Percentiles rank a stretch among this genome's conserved stretches.
These are phyloP conservation scores for Catocala nupta DNA, from an alignment of 2,888 invertebrate species.

Conservation along the genomic window DNA sequence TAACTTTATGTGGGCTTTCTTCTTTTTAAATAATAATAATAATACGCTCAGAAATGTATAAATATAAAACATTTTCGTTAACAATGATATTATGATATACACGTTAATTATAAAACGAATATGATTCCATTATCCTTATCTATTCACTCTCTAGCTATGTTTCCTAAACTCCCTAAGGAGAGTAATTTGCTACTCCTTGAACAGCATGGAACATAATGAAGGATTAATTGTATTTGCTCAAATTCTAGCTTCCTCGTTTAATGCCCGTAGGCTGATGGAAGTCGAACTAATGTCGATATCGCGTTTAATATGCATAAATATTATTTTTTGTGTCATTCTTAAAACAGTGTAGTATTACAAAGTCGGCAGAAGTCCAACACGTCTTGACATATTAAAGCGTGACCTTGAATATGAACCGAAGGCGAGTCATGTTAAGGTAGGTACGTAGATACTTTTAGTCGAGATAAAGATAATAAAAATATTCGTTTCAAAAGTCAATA, in stretches of 20 bases:
- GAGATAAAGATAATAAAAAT: slow-evolving; percentile 20
- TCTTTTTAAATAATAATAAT: too few species aligned
- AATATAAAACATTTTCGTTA: too few species aligned
- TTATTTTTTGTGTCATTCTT: slow-evolving; percentile 26
- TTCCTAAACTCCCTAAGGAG: slow-evolving; percentile 22
- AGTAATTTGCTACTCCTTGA: slow-evolving; percentile 61
- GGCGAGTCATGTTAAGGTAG: slow-evolving; percentile 12
- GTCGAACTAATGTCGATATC: slow-evolving; percentile 13
- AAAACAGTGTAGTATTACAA: slow-evolving; percentile 21
- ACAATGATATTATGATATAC: too few species aligned
- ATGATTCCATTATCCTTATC: background rate
- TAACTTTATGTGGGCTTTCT: too few species aligned
- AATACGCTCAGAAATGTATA: too few species aligned
- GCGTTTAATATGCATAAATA: slow-evolving; percentile 15
- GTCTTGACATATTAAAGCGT: slow-evolving; percentile 31
- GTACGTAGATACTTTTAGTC: slow-evolving; percentile 7
- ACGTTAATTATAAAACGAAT: background rate
- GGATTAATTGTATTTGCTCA: slow-evolving; percentile 46
- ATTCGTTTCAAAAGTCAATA: slow-evolving; percentile 35
- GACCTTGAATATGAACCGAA: slow-evolving; percentile 33
- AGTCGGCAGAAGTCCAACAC: slow-evolving; percentile 42
- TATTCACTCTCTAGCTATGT: background rate
- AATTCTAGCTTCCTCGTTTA: slow-evolving; percentile 15
- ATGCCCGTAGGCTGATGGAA: slow-evolving; percentile 3
- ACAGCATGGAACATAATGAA: slow-evolving; percentile 57